Evolutionary conservation across 2,797 vertebrate species (phyloP), one percentile per base, ranked within the genome.

Genomic region (Mionectes olivaceus): DNA sequence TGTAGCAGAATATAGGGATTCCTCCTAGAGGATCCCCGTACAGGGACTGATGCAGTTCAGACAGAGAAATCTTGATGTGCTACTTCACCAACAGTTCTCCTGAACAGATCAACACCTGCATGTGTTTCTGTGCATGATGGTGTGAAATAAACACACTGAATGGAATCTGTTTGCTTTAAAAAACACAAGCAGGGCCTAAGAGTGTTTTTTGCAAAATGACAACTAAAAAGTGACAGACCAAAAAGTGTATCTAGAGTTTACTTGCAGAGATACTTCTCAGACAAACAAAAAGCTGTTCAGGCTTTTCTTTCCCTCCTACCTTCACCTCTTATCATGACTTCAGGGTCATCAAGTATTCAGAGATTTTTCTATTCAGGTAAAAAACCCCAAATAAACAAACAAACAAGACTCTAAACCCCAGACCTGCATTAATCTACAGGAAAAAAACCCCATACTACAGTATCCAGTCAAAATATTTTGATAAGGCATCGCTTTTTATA

Each of bases 401-500:
- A 64, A 61, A 27, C 43, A 55, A 63, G 5, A 3, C 7, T 39
- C 77, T 57, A 50, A 71, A 47, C 12, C 21, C 37, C 89, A 79
- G 30, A 59, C 9, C 35, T 83, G 17, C 53, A 53, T 86, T 65
- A 53, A 67, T 71, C 61, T 78, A 22, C 6, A 80, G 41, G 10
- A 19, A 35, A 76, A 33, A 61, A 71, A 60, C 24, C 24, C 1
- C 50, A 69, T 67, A 46, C 32, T 68, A 63, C 37, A 82, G 64
- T 53, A 88, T 84, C 52, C 44, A 94, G 73, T 61, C 44, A 83
- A 85, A 88, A 17, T 70, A 79, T 68, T 91, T 81, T 53, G 25
- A 69, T 65, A n/a, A 94, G 44, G 30, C 49, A 84, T 64, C 70
- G 60, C 41, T 90, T 94, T 92, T 71, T 61, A 14, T 92, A 89